These are phyloP conservation scores for Phyto melanocephala DNA, from an alignment of 2,888 invertebrate species.

Conservation along the genomic window DNA sequence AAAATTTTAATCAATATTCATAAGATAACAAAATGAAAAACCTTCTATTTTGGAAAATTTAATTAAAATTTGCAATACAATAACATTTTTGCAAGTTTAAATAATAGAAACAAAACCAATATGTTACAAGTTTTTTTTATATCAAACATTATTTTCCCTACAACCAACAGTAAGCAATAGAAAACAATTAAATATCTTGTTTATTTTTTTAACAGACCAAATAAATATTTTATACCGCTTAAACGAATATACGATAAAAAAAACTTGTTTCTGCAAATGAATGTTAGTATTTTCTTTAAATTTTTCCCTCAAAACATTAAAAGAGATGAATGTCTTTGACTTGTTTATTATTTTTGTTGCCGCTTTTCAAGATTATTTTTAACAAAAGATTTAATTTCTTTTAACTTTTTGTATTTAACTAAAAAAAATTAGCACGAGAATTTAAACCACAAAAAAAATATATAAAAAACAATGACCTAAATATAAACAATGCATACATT, in stretches of 20 bases:
- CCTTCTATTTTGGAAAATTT: too few species aligned
- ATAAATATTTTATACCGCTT: conserved; percentile 20
- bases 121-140: background rate
- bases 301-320: background rate
- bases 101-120: too few species aligned
- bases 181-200: conserved; percentile 20
- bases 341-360: conserved; percentile 21
- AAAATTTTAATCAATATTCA: too few species aligned
- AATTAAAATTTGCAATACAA: too few species aligned
- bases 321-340: conserved; percentile 27
- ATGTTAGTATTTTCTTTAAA: conserved; percentile 20
- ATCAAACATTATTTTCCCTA: too few species aligned
- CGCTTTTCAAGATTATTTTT: conserved; percentile 2
- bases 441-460: background rate
- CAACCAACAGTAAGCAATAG: too few species aligned
- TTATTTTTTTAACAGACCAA: conserved; percentile 23
- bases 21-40: too few species aligned
- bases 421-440: background rate
- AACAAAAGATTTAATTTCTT: conserved; percentile 20
- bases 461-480: conserved; percentile 10
- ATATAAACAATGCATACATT: background rate
- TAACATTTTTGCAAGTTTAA: too few species aligned
- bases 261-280: background rate
- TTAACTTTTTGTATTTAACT: conserved; percentile 3
- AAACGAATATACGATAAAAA: background rate